Percentiles rank a stretch among this genome's conserved stretches.
These are phyloP conservation scores for Ophion costatus DNA, from an alignment of 2,888 invertebrate species.

Conservation along the genomic window DNA sequence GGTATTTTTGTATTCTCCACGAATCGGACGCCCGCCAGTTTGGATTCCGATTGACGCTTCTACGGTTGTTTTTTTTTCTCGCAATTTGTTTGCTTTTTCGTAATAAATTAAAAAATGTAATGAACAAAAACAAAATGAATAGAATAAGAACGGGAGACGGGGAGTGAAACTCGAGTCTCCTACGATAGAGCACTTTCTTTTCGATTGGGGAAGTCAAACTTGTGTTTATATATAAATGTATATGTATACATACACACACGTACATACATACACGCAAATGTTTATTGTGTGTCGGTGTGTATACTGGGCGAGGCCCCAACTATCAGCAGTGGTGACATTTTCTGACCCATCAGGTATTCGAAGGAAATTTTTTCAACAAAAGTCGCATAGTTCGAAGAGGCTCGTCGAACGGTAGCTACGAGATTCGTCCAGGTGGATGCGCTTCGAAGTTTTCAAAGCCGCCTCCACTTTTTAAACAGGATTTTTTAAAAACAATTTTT, in stretches of 20 bases:
- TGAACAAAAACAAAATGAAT: slow-evolving; percentile 15
- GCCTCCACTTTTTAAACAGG: too few species aligned
- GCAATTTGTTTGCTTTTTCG: background rate
- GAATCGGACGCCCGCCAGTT: background rate
- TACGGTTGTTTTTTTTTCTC: slow-evolving; percentile 8
- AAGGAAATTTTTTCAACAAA: too few species aligned
- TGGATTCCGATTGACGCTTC: background rate
- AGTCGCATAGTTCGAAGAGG: too few species aligned
- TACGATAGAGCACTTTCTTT: slow-evolving; percentile 6
- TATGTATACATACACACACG: background rate
- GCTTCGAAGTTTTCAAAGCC: too few species aligned
- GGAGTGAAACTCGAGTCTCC: slow-evolving; percentile 36
- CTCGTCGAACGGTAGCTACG: too few species aligned
- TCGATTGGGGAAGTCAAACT: slow-evolving; percentile 48
- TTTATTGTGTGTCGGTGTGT: background rate
- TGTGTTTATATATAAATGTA: slow-evolving; percentile 13
- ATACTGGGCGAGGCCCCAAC: too few species aligned
- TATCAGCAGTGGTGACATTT: too few species aligned
- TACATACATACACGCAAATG: background rate
- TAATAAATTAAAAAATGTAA: slow-evolving; percentile 44
- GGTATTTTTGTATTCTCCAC: background rate
- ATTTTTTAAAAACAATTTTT: too few species aligned
- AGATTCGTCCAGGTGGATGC: too few species aligned
- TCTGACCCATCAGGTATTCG: too few species aligned
- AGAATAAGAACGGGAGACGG: background rate